phyloP scores from a whole-genome alignment of 2,113 vertebrate genomes.

The Tiliqua scincoides region DNA sequence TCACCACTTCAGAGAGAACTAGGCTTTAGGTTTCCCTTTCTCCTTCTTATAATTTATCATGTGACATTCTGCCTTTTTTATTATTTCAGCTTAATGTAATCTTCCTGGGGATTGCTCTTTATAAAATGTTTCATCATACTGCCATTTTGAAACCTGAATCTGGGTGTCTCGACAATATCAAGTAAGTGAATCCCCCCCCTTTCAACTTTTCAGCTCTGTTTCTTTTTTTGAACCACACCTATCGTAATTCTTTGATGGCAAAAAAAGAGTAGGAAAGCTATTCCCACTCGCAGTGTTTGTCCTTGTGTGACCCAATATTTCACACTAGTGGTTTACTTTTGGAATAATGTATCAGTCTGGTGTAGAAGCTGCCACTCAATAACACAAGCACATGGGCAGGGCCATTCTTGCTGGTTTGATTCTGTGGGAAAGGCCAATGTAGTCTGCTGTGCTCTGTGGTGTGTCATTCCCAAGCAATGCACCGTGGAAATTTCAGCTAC shows the following conservation, averaged over 20 bases:
- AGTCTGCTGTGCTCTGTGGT: not conserved
- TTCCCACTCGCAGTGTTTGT: not conserved
- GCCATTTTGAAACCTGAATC: constrained; percentile 98
- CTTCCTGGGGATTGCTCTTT: constrained; percentile 97
- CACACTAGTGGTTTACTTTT: constrained; percentile 25
- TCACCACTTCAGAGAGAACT: not conserved
- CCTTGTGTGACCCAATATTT: not conserved
- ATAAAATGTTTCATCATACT: constrained; percentile 99
- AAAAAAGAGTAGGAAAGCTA: constrained; percentile 10
- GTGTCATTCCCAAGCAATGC: too few species aligned
- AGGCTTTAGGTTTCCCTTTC: constrained; percentile 14
- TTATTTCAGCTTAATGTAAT: constrained; percentile 95
- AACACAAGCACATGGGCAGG: not conserved
- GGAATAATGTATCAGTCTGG: not conserved
- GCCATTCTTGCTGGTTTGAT: not conserved
- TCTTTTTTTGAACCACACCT: fast-evolving
- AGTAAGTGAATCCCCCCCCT: constrained; percentile 83
- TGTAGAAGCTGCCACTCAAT: not conserved
- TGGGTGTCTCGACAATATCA: constrained; percentile 99
- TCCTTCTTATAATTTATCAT: constrained; percentile 15
- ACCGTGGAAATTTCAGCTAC: not conserved
- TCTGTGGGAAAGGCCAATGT: not conserved
- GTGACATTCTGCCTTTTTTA: constrained; percentile 23
- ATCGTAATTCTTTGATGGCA: not conserved
- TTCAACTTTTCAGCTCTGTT: not conserved